phyloP scores from a whole-genome alignment of 2,113 vertebrate species.

The Aspidoscelis tigris region DNA sequence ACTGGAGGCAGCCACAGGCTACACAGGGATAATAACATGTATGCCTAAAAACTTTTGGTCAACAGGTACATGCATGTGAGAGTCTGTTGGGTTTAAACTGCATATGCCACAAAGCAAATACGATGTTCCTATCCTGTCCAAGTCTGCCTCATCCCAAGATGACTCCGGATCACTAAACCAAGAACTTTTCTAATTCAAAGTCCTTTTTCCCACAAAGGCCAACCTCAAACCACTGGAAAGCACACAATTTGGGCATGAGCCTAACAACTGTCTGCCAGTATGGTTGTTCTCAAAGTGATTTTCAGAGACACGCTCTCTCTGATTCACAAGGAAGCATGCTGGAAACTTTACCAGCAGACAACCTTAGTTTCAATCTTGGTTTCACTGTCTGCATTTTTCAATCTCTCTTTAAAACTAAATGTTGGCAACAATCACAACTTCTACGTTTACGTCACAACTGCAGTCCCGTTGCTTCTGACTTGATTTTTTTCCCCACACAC shows the following conservation, averaged over 20 bases:
- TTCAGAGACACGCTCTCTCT: background rate
- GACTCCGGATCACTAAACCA: background rate
- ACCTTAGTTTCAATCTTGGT: background rate
- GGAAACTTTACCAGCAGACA: background rate
- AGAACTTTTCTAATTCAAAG: background rate
- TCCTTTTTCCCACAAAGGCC: background rate
- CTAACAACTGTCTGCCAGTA: background rate
- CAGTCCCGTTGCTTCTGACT: background rate
- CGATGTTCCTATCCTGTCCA: too few relatives aligned
- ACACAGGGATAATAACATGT: too few relatives aligned
- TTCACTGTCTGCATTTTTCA: background rate
- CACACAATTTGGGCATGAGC: background rate
- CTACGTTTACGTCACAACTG: background rate
- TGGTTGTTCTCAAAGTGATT: background rate
- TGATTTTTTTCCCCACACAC: background rate
- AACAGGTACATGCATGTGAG: background rate
- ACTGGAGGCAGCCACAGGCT: too few relatives aligned
- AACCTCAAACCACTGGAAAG: background rate
- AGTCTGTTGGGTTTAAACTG: too few relatives aligned
- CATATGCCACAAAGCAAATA: too few relatives aligned
- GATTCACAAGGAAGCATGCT: background rate
- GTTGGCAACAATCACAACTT: background rate
- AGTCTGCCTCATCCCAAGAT: background rate
- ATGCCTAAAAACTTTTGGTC: too few relatives aligned
- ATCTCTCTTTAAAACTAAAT: background rate